Evolutionary conservation across 2,113 vertebrate genomes (phyloP).

Genomic region (Chionodraco myersi): DNA sequence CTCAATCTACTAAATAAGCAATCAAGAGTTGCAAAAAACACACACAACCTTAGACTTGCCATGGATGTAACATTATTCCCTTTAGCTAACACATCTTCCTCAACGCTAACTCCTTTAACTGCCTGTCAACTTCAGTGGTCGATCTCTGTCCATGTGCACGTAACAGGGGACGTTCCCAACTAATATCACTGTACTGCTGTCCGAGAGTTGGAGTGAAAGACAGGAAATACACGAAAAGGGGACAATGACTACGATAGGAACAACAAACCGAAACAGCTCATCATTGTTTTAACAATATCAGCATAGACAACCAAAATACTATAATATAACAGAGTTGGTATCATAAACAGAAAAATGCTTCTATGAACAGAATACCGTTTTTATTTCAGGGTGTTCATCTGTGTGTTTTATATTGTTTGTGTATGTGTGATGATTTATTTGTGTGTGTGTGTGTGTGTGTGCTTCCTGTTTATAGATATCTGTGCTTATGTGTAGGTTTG

Average conservation of each 20-base stretch:
- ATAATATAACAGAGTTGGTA: constrained; percentile 51
- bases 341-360: constrained; percentile 37
- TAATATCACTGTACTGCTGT: constrained; percentile 69
- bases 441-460: neutral
- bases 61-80: constrained; percentile 66
- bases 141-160: constrained; percentile 25
- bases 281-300: constrained; percentile 55
- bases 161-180: constrained; percentile 14
- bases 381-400: constrained; percentile 37
- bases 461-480: neutral
- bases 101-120: constrained; percentile 1
- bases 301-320: constrained; percentile 58
- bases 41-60: constrained; percentile 44
- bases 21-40: constrained; percentile 30
- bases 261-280: constrained; percentile 58
- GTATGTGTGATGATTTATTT: constrained; percentile 24
- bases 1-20: constrained; percentile 21
- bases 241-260: constrained; percentile 50
- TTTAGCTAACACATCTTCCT: neutral
- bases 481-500: constrained; percentile 47
- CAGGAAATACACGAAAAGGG: constrained; percentile 1
- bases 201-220: constrained; percentile 55
- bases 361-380: constrained; percentile 50
- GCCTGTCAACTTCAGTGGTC: constrained; percentile 8
- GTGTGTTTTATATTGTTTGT: constrained; percentile 29